These are phyloP conservation scores for Paralvinella palmiformis DNA, from an alignment of 1,140 invertebrate genomes.

Conservation along the genomic window DNA sequence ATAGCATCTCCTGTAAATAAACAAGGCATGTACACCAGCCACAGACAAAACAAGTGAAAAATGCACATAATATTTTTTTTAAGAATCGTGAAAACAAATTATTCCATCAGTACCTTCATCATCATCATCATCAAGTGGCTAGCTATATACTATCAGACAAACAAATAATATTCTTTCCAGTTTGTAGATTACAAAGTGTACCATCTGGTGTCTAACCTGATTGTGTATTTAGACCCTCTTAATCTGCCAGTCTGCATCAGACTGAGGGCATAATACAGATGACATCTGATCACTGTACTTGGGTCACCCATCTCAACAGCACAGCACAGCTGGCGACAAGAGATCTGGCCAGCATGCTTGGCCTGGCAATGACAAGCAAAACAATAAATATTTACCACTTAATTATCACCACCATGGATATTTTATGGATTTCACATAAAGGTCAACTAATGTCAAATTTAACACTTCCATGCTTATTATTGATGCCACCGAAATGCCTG, in stretches of 20 bases:
- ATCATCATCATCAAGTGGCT: background rate
- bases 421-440: too few species aligned
- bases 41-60: background rate
- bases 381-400: background rate
- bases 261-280: conserved; percentile 78
- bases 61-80: background rate
- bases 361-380: conserved; percentile 57
- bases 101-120: background rate
- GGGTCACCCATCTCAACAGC: conserved; percentile 76
- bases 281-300: conserved; percentile 67
- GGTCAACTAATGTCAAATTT: too few species aligned
- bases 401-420: too few species aligned
- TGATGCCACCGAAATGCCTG: too few species aligned
- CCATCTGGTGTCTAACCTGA: conserved; percentile 45
- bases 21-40: background rate
- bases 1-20: conserved; percentile 14
- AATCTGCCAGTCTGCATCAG: conserved; percentile 72
- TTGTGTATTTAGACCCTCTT: conserved; percentile 60
- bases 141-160: background rate
- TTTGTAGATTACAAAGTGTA: conserved; percentile 9
- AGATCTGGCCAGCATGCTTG: conserved; percentile 78
- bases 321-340: conserved; percentile 70
- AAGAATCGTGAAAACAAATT: background rate
- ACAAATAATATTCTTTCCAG: conserved; percentile 13
- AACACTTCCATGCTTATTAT: too few species aligned